phyloP scores from a whole-genome alignment of 2,113 vertebrate genomes.

The Chaetodon trifascialis region DNA sequence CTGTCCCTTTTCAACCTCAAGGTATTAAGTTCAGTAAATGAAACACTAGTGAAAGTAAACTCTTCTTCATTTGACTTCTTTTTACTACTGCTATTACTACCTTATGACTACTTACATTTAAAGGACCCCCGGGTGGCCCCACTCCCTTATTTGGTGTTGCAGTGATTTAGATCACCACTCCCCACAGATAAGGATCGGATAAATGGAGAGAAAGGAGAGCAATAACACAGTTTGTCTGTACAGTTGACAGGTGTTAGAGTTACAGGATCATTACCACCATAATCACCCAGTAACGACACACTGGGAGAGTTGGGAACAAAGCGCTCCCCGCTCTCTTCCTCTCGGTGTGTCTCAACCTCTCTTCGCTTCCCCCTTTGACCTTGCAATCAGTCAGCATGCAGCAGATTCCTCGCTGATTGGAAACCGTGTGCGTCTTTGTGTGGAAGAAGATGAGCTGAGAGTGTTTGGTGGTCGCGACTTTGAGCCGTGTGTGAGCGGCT shows the following conservation, averaged over 20 bases:
- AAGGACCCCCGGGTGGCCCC: background rate
- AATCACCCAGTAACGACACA: constrained; percentile 71
- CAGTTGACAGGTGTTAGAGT: constrained; percentile 74
- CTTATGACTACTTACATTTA: too few relatives aligned
- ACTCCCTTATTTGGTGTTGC: background rate
- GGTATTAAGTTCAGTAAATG: background rate
- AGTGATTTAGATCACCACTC: constrained; percentile 33
- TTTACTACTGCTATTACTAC: too few relatives aligned
- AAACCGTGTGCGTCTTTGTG: constrained; percentile 25
- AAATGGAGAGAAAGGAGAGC: constrained; percentile 9
- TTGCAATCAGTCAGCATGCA: constrained; percentile 50
- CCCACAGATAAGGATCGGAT: constrained; percentile 3
- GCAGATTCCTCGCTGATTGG: constrained; percentile 29
- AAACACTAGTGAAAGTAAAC: background rate
- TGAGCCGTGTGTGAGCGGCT: background rate
- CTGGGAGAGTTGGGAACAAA: constrained; percentile 53
- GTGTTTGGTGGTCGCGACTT: background rate
- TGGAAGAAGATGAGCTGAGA: background rate
- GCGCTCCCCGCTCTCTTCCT: constrained; percentile 11
- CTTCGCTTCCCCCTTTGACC: constrained; percentile 39
- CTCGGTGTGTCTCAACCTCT: constrained; percentile 11
- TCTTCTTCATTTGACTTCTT: background rate
- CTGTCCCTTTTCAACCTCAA: too few relatives aligned
- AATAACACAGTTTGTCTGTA: constrained; percentile 31
- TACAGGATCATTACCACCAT: constrained; percentile 69